phyloP scores from a whole-genome alignment of 2,888 invertebrate genomes.

The Lepetodrilus schrolli region DNA sequence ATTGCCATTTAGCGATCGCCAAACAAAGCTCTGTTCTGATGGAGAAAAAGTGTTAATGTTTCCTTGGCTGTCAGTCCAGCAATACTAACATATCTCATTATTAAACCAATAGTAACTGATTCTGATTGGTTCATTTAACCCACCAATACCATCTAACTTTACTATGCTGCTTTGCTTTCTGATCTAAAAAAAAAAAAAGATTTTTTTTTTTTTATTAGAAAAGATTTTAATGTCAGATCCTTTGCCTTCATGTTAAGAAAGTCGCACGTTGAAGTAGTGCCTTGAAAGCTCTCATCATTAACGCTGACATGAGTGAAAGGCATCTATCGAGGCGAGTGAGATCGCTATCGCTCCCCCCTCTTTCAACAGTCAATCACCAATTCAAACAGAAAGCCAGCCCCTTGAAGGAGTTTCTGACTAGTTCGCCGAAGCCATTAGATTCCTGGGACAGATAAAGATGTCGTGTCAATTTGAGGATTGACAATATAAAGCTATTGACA shows the following conservation, averaged over 20 bases:
- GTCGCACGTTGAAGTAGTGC: constrained; percentile 27
- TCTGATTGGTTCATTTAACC: constrained; percentile 16
- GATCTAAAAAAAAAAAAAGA: constrained; percentile 4
- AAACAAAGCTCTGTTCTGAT: too few species aligned
- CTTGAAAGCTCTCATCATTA: constrained; percentile 19
- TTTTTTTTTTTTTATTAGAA: too few species aligned
- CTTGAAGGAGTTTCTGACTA: constrained; percentile 6
- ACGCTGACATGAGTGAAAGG: background rate
- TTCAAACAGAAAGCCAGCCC: background rate
- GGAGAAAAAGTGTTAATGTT: too few species aligned
- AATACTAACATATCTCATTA: too few species aligned
- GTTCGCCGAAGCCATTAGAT: constrained; percentile 11
- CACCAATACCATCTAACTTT: background rate
- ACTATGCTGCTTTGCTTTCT: background rate
- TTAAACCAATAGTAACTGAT: too few species aligned
- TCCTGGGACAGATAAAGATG: background rate
- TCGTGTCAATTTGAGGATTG: background rate
- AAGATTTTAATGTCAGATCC: constrained; percentile 30
- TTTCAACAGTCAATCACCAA: constrained; percentile 12
- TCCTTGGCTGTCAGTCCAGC: too few species aligned
- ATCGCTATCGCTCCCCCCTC: background rate
- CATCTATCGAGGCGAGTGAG: background rate
- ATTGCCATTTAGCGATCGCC: too few species aligned
- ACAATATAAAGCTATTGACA: constrained; percentile 18
- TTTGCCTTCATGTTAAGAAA: constrained; percentile 27